Evolutionary conservation across 1,140 invertebrate species (phyloP), one percentile per base, ranked within the genome.

Genomic region (Dendroctonus valens): DNA sequence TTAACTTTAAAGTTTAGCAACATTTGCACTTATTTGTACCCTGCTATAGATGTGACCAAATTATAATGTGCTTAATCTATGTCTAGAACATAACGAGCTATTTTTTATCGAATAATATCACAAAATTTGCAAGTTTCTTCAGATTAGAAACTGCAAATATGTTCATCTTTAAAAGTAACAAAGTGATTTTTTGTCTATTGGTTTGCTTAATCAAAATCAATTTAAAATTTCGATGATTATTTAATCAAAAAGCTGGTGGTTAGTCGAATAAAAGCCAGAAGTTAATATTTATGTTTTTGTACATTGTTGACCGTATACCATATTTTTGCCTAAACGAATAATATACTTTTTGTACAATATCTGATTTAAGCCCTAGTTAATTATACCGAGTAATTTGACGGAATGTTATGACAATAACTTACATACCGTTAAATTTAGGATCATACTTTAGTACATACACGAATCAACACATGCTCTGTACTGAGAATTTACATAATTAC

Each of bases 221-320:
- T 26, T 26, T 26, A 26, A 55, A 11, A 58, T 0, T 5, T 7
- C 53, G 39, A 7, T 7, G 9, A 55, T 38, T 55, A 3, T 38
- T 6, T 7, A 38, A n/a, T 9, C 37, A 1, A 58, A 49, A 65
- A 58, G 53, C 54, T 41, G 65, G 65, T 59, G 42, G 12, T 53
- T 60, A 46, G 5, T 26, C 9, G 44, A 57, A 59, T 68, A 61
- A 67, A 72, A 48, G 46, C 46, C 26, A 3, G 53, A 57, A 69
- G 40, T 42, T 41, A 41, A 9, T 59, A 8, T 26, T 41, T 11
- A 59, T 65, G 41, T 61, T 69, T 75, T 76, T 76, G 74, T 75
- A 77, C 74, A 75, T 72, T 70, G 69, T 76, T 76, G 71, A 76
- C 75, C 75, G 75, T 77, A 77, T 77, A 77, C 75, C 72, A 74